Conservation (phyloP, 2,797 vertebrate genomes). For the Limosa lapponica region DNA sequence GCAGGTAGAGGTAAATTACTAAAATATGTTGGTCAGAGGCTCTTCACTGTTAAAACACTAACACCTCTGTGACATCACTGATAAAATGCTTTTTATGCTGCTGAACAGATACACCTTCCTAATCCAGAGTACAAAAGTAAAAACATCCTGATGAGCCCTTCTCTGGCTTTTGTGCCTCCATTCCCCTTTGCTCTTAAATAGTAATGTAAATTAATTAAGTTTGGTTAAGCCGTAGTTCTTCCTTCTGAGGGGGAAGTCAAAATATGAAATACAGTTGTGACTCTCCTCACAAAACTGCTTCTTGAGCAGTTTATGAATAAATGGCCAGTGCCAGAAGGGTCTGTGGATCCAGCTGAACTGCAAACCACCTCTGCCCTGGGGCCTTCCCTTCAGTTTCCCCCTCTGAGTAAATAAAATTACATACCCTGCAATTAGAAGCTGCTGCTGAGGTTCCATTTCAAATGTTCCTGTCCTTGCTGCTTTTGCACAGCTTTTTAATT, state of each 20-base stretch:
- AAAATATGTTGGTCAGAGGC: conserved; percentile 52
- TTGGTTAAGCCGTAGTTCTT: not conserved
- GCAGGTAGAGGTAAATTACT: conserved; percentile 35
- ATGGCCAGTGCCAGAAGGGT: not conserved
- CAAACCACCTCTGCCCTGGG: not conserved
- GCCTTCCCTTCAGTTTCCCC: not conserved
- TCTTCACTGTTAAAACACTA: conserved; percentile 55
- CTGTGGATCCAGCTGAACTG: not conserved
- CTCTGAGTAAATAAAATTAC: not conserved
- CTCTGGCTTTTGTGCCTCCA: not conserved
- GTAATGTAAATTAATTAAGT: not conserved
- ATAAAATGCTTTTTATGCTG: not conserved
- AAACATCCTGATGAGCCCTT: not conserved
- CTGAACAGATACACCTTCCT: not conserved
- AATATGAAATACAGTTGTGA: not conserved
- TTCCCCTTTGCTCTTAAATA: not conserved
- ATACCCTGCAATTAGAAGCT: not conserved
- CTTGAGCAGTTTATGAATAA: not conserved
- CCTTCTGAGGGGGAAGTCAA: not conserved
- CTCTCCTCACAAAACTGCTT: not conserved
- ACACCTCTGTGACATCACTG: not conserved
- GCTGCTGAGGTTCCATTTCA: not conserved
- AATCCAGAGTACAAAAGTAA: not conserved
- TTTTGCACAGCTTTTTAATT: not conserved
- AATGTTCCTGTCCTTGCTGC: not conserved